Evolutionary conservation across 2,797 vertebrate species (phyloP), one percentile per base, ranked within the genome.

Genomic region (Sebastes miniatus): DNA sequence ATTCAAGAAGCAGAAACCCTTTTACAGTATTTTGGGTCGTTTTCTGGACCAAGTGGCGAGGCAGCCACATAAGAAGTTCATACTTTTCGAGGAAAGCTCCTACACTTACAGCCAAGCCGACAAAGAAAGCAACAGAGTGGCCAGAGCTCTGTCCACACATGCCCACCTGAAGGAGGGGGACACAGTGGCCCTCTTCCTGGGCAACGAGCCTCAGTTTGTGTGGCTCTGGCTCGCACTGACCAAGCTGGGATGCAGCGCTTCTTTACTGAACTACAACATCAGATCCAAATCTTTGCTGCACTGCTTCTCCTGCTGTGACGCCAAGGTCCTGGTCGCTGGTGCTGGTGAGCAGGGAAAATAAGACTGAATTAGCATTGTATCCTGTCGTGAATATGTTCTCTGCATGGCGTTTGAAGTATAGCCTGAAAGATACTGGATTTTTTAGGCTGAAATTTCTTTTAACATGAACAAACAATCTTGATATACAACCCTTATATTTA

Each of bases 251-350:
- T 98, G 97, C 73, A 76, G 87, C 1, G 79, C 94, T 39, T 89
- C 96, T 4, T 92, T 97, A 0, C 95, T 99, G 65, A 98, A 97
- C 93, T 81, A 1, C 92, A 96, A 96, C 94, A 89, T 97, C 89
- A 88, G 96, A 34, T 84, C 93, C 32, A 95, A 93, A 12, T 96
- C 97, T 8, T 69, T 98, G 85, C 68, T 96, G 74, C 96, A 97
- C 88, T 97, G 96, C 79, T 96, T 97, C 85, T 93, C 94, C 80
- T 95, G 95, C 93, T 96, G 95, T 39, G 92, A 90, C 0, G 96
- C 97, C 32, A 96, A 93, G 25, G 91, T 95, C 36, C 93, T 97
- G 72, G 84, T 98, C 20, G 93, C 88, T 1, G 93, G 92, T 0
- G 91, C 95, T 32, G 97, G 97, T 98, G 89, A 95, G 94, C 1